Conservation (phyloP, 2,888 invertebrate genomes). For the Lepeophtheirus nordmannii region DNA sequence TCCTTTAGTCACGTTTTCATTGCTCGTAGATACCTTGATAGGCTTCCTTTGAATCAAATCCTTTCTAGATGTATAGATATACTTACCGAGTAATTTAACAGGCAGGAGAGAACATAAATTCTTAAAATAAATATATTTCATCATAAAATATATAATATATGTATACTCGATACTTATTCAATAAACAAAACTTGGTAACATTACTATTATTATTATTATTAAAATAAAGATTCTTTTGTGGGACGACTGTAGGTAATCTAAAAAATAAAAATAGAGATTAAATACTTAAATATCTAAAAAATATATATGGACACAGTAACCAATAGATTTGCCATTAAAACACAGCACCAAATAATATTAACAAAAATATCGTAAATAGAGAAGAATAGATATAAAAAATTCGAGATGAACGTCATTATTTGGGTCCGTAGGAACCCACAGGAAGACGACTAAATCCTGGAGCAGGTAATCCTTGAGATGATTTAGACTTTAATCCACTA, state of each 20-base stretch:
- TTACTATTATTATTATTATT: not conserved
- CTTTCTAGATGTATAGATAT: no score
- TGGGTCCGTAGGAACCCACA: not conserved
- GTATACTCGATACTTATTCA: not conserved
- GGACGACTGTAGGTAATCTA: not conserved
- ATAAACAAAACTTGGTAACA: not conserved
- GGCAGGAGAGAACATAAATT: no score
- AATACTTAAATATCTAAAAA: no score
- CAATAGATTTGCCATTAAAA: not conserved
- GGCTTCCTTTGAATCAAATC: no score
- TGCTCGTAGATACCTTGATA: no score
- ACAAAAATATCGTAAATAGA: no score
- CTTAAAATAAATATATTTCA: not conserved
- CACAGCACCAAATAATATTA: not conserved
- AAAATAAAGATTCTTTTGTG: not conserved
- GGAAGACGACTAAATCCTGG: conserved; percentile 21
- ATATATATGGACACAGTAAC: no score
- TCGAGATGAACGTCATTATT: not conserved
- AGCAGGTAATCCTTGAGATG: conserved; percentile 1
- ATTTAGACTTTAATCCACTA: not conserved
- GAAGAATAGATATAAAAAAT: no score
- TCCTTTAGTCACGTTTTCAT: no score
- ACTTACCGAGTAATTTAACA: no score
- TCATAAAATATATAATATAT: conserved; percentile 7
- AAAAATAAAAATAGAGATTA: not conserved